Conservation (phyloP, 2,797 vertebrate genomes). For the Lepus oiostolus region DNA sequence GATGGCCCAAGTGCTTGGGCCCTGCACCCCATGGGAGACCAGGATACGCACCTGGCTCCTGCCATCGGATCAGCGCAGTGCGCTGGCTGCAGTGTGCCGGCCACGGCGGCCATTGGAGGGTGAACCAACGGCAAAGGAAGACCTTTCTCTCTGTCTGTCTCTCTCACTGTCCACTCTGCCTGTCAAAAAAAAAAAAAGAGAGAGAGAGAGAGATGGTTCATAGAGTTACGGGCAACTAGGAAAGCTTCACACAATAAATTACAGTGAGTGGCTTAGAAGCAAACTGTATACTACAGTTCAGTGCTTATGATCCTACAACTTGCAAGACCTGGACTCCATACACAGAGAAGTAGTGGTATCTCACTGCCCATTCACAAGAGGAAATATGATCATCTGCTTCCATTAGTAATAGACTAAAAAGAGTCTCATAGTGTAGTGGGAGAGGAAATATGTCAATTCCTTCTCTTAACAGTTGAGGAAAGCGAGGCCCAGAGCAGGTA, state of each 20-base stretch:
- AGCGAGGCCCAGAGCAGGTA: neutral
- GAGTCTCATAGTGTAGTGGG: neutral
- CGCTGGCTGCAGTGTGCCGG: too few species aligned
- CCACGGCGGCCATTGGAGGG: too few species aligned
- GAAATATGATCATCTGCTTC: neutral
- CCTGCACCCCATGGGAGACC: too few species aligned
- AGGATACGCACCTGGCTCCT: too few species aligned
- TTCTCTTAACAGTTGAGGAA: neutral
- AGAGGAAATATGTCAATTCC: neutral
- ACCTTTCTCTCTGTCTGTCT: too few species aligned
- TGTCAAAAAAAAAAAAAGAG: too few species aligned
- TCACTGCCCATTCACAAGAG: neutral
- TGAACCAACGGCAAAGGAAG: too few species aligned
- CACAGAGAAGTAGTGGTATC: neutral
- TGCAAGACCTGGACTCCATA: neutral
- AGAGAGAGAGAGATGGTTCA: neutral
- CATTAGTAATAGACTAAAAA: neutral
- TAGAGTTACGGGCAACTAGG: neutral
- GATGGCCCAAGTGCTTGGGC: too few species aligned
- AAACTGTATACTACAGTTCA: neutral
- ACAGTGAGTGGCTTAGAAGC: neutral
- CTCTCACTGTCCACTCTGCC: too few species aligned
- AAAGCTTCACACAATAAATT: neutral
- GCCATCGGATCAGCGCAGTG: too few species aligned
- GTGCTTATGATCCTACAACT: neutral